Base-by-base conservation (phyloP, 2,888 invertebrate species). In the Agriopis aurantiaria region DNA sequence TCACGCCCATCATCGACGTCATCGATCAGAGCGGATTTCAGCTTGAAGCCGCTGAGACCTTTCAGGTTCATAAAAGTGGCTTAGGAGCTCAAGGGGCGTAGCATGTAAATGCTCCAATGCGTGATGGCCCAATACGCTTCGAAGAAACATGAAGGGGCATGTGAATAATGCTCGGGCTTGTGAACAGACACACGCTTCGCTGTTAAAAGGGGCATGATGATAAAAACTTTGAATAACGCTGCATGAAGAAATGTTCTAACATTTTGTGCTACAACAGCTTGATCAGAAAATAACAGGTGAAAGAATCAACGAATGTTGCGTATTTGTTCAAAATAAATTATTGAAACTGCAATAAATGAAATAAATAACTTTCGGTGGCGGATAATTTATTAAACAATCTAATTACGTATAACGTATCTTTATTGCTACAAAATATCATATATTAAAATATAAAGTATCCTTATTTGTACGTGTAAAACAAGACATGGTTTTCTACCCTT, bases 1-100 rank as follows among this genome's bases (percentile, higher is more conserved):
- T 99, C 68, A 98, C 98, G 75, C 99, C 99, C 8, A 97, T 99
- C 74, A 99, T 99, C 72, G 99, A 99, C 92, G 97, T 98, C 52
- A 97, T 99, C 74, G 97, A 98, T 87, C 89, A 97, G 82, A 95
- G 96, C 77, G 96, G 96, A 11, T 95, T 98, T 85, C 95, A 95
- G 65, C 71, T 91, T 1, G 77, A 91, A 9, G 85, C 84, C 0
- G 80, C 90, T 0, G 84, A 87, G 3, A 73, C 81, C 10, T 92
- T 90, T 64, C 93, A 94, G 93, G 93, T 90, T 71, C 58, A 10
- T 6, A 41, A 52, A 56, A 9, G 12, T 3, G 8, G n/a, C n/a
- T 56, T 57, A 17, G 5, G 17, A 55, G 40, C 40, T 33, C 11
- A 43, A 17, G 10, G 6, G 57, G 41, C n/a, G 11, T 9, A 40